Conservation (phyloP, 2,797 vertebrate genomes). For the Dipus sagitta region DNA sequence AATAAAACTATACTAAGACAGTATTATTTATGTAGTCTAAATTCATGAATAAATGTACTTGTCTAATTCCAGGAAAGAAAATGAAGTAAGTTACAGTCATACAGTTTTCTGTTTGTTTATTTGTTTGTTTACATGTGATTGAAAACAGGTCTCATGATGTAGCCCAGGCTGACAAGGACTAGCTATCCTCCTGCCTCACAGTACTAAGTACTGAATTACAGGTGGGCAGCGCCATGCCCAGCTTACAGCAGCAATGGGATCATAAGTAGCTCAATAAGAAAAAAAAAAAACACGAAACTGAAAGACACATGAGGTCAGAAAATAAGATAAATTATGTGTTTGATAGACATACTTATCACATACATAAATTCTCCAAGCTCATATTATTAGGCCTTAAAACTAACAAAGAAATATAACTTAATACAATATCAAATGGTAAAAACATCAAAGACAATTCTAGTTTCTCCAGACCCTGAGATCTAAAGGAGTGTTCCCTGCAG, state of each 20-base stretch:
- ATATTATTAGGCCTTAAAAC: too few species aligned
- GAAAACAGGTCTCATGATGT: not conserved
- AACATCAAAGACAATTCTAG: constrained; percentile 13
- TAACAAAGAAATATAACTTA: not conserved
- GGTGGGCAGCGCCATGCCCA: too few species aligned
- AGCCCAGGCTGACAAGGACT: not conserved
- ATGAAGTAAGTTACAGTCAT: not conserved
- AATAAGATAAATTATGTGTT: not conserved
- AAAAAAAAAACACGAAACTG: constrained; percentile 13
- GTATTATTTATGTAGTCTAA: not conserved
- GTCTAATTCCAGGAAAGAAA: constrained; percentile 36
- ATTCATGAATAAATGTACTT: not conserved
- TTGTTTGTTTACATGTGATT: not conserved
- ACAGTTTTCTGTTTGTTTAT: not conserved
- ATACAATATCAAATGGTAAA: not conserved
- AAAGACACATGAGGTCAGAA: constrained; percentile 23
- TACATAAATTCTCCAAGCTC: not conserved
- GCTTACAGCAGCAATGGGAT: not conserved
- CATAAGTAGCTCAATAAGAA: constrained; percentile 3
- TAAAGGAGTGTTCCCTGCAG: constrained; percentile 13
- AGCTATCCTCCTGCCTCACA: not conserved
- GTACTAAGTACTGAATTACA: not conserved
- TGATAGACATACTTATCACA: not conserved
- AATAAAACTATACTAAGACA: not conserved
- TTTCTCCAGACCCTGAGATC: not conserved